Base-by-base conservation (phyloP, 2,113 vertebrate genomes). In the Okapia johnstoni region DNA sequence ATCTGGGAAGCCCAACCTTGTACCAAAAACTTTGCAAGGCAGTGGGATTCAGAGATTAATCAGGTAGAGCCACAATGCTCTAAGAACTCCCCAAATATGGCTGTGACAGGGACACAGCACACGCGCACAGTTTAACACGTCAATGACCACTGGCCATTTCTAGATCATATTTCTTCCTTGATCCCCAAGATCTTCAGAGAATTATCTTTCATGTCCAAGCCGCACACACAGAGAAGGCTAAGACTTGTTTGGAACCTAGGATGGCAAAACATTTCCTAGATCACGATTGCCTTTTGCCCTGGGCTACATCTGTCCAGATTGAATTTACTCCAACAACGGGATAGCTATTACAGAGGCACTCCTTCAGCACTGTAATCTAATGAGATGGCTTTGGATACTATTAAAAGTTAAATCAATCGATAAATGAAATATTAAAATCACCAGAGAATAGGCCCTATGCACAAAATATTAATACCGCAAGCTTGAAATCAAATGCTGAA, bases 381-480 rank as follows among this genome's bases (percentile, higher is more conserved):
- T 96, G 96, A 97, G 97, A 97, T 97, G 90, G 93, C 93, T 98
- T 96, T 77, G 94, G 97, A 93, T 96, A 95, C 97, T 92, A 95
- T 97, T 98, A 98, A 98, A 98, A 98, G 97, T 97, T 98, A 96
- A 96, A 97, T 98, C 97, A 94, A 95, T 97, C 87, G 33, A 98
- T 97, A 97, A 98, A 96, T 98, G 93, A 98, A 98, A 98, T 97
- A 97, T 95, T 95, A 96, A 98, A 97, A 96, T 92, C 97, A 91
- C 97, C 43, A 52, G 93, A 95, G 94, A 97, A 94, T 89, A 96
- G 96, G 96, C 88, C 86, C 90, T 85, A 91, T 80, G 88, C 92
- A 80, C 92, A 93, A 97, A 96, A 98, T 93, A 97, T 95, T 97
- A 97, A 77, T 95, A 93, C 93, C 76, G 77, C 96, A 84, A 89